Evolutionary conservation across 2,113 vertebrate genomes (phyloP).

Genomic region (Sorex araneus): DNA sequence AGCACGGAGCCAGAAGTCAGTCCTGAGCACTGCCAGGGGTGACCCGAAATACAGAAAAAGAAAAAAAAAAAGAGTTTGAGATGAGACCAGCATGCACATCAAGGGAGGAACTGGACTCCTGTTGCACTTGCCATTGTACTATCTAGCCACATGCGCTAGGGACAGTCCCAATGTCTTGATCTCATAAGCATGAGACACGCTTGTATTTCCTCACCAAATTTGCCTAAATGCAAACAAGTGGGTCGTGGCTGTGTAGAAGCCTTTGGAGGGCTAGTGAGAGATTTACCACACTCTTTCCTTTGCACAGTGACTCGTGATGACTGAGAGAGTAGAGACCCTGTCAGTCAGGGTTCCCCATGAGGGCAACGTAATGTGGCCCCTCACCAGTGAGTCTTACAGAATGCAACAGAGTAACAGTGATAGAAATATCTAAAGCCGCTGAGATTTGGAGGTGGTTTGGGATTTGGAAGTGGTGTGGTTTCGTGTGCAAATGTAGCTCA

Average conservation of each 20-base stretch:
- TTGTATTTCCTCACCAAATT: background rate
- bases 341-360: background rate
- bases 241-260: background rate
- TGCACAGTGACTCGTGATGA: background rate
- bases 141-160: background rate
- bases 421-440: background rate
- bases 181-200: background rate
- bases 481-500: background rate
- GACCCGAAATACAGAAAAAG: too few species aligned
- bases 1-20: too few species aligned
- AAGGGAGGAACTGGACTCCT: background rate
- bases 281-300: background rate
- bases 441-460: background rate
- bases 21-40: too few species aligned
- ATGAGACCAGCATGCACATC: background rate
- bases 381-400: background rate
- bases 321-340: background rate
- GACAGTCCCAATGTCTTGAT: background rate
- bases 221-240: background rate
- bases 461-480: background rate
- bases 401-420: background rate
- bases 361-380: background rate
- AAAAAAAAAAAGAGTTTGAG: background rate
- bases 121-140: too few species aligned
- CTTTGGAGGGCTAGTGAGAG: background rate